A percentile compares a stretch with the other conserved stretches of the same genome.
phyloP scores from a whole-genome alignment of 1,140 invertebrate species.

The Chrysoperla carnea region DNA sequence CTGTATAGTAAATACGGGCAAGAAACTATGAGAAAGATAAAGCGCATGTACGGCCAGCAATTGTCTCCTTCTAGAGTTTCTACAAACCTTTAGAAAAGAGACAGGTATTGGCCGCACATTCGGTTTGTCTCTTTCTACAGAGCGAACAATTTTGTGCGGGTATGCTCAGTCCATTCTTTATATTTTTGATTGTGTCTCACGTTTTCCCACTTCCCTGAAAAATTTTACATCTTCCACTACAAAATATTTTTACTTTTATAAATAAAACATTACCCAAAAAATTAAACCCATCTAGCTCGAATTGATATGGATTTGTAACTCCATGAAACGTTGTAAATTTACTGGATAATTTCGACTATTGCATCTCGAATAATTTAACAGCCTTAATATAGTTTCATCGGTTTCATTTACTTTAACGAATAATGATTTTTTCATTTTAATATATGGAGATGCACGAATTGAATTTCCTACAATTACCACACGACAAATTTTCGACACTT shows the following conservation, averaged over 20 bases:
- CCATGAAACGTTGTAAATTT: constrained; percentile 51
- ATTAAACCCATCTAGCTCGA: constrained; percentile 35
- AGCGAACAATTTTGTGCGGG: too few relatives aligned
- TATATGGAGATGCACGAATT: constrained; percentile 14
- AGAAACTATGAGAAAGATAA: too few relatives aligned
- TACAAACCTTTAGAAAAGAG: too few relatives aligned
- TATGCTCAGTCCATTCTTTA: too few relatives aligned
- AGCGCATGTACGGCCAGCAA: too few relatives aligned
- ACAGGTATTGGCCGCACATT: too few relatives aligned
- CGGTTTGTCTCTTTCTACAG: too few relatives aligned
- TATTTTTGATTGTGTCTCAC: too few relatives aligned
- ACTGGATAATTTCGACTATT: constrained; percentile 34
- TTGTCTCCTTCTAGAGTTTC: too few relatives aligned
- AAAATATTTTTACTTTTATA: background rate
- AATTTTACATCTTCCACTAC: too few relatives aligned
- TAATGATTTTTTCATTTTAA: constrained; percentile 10
- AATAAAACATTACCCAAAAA: constrained; percentile 9
- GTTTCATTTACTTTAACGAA: constrained; percentile 21
- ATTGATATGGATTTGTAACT: constrained; percentile 80
- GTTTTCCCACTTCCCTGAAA: too few relatives aligned
- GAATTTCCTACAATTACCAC: constrained; percentile 65
- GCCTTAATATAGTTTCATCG: constrained; percentile 35
- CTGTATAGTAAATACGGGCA: too few relatives aligned
- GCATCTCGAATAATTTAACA: constrained; percentile 44
- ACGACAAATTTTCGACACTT: constrained; percentile 43